phyloP scores from a whole-genome alignment of 2,888 invertebrate species.

The Orthosia gothica region DNA sequence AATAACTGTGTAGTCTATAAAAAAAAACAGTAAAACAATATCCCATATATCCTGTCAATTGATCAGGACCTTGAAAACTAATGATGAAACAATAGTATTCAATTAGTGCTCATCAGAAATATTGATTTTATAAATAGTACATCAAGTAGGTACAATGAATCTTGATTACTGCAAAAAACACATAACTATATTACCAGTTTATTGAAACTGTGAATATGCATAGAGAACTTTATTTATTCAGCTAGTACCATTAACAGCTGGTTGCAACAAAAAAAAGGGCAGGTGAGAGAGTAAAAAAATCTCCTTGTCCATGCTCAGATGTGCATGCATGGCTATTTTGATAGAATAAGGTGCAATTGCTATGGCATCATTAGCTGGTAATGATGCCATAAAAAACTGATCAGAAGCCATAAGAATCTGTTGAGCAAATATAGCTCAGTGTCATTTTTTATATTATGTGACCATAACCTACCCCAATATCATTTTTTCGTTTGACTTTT shows the following conservation, averaged over 20 bases:
- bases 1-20: not conserved
- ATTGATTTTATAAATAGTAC: constrained; percentile 43
- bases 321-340: not conserved
- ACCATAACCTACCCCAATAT: constrained; percentile 55
- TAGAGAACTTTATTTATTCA: not conserved
- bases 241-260: constrained; percentile 14
- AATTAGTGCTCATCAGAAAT: constrained; percentile 27
- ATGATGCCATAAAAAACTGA: constrained; percentile 36
- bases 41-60: not conserved
- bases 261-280: constrained; percentile 21
- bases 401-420: constrained; percentile 44
- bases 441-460: constrained; percentile 30
- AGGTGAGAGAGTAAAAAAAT: constrained; percentile 11
- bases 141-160: constrained; percentile 39
- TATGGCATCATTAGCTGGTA: constrained; percentile 4
- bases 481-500: constrained; percentile 44
- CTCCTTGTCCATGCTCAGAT: constrained; percentile 21
- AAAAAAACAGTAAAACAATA: not conserved
- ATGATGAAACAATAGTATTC: constrained; percentile 30
- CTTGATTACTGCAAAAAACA: constrained; percentile 17
- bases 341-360: not conserved
- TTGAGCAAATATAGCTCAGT: constrained; percentile 37
- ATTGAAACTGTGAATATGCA: not conserved
- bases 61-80: constrained; percentile 22
- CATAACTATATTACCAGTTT: not conserved